A percentile compares a stretch with the other conserved stretches of the same genome.
phyloP scores from a whole-genome alignment of 2,113 vertebrate species.

The Lycocorax pyrrhopterus region DNA sequence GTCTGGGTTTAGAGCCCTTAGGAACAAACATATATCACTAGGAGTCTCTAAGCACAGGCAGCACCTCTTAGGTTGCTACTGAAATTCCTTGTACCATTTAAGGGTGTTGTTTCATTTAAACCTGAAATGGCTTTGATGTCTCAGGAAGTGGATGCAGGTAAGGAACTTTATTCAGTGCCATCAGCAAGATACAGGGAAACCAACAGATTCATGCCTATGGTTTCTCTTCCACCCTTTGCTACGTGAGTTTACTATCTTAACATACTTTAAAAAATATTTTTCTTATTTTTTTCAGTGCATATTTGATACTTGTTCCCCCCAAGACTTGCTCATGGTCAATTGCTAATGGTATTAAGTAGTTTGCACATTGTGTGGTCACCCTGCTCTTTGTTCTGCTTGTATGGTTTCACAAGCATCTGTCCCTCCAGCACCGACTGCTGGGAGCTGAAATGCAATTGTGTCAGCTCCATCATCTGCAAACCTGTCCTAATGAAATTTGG shows the following conservation, averaged over 20 bases:
- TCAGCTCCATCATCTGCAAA: neutral
- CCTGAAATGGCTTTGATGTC: neutral
- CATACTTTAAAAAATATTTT: neutral
- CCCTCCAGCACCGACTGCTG: fast-evolving
- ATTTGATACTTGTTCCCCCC: neutral
- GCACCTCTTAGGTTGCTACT: neutral
- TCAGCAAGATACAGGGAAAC: neutral
- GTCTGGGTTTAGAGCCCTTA: neutral
- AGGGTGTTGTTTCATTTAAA: neutral
- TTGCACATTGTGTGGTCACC: neutral
- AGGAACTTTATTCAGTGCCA: neutral
- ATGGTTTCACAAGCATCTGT: neutral
- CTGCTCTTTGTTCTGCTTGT: neutral
- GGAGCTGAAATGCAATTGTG: neutral
- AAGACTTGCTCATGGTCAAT: neutral
- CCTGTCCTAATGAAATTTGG: constrained; percentile 18
- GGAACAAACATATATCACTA: neutral
- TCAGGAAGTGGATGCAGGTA: neutral
- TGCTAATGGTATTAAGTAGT: neutral
- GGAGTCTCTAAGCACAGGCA: neutral
- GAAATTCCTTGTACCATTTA: neutral
- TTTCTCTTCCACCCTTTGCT: neutral
- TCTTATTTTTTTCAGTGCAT: fast-evolving
- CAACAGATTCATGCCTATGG: too few species aligned
- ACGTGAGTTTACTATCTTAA: neutral